Percentiles rank a stretch among this genome's conserved stretches.
These are phyloP conservation scores for Halictus quadricinctus DNA, from an alignment of 2,888 invertebrate genomes.

Conservation along the genomic window DNA sequence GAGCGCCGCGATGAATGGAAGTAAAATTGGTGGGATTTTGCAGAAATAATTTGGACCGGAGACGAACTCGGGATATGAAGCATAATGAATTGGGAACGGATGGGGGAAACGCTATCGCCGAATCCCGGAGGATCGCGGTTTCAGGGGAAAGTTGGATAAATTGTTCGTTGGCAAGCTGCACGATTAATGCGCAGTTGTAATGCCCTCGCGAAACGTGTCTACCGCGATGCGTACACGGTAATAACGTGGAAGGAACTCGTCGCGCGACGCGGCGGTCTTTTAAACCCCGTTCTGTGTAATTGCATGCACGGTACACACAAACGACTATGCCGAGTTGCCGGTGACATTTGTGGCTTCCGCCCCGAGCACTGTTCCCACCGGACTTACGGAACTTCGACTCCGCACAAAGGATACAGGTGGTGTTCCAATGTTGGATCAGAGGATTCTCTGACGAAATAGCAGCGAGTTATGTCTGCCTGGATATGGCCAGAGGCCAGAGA, in stretches of 20 bases:
- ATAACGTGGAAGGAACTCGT: constrained; percentile 6
- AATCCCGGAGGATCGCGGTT: background rate
- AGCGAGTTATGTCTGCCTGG: background rate
- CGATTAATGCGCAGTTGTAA: background rate
- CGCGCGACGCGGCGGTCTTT: background rate
- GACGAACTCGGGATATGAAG: background rate
- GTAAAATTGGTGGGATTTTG: background rate
- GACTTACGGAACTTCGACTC: constrained; percentile 38
- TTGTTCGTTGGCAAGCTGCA: background rate
- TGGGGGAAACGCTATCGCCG: background rate
- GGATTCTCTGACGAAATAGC: background rate
- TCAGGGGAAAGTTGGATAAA: background rate
- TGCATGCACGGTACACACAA: constrained; percentile 22
- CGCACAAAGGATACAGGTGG: background rate
- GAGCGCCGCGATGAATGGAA: background rate
- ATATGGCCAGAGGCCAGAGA: background rate
- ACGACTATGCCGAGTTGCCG: background rate
- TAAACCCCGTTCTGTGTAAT: constrained; percentile 12
- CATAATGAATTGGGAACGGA: background rate
- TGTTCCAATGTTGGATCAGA: background rate
- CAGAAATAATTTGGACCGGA: background rate
- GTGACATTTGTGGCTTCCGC: constrained; percentile 27
- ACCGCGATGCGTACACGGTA: background rate
- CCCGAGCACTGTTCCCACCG: constrained; percentile 17
- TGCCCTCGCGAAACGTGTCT: background rate